A percentile compares a stretch with the other conserved stretches of the same genome.
Evolutionary conservation across 2,113 vertebrate species (phyloP).

Genomic region (Thamnophis sirtalis): DNA sequence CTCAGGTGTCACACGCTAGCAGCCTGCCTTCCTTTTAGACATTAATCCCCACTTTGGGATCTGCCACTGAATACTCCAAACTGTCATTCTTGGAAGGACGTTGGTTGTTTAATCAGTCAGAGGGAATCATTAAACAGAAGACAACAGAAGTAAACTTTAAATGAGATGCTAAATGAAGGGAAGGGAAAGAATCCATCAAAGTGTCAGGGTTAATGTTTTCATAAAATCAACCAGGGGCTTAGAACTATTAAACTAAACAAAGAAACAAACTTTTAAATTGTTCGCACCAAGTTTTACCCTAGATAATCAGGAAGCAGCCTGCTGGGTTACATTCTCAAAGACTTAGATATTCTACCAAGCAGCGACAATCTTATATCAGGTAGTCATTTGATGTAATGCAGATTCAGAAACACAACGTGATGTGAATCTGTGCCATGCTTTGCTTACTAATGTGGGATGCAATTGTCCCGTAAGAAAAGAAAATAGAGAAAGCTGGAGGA

Average conservation of each 20-base stretch:
- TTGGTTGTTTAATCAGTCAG: conserved; percentile 33
- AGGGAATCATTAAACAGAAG: conserved; percentile 48
- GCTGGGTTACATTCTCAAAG: background rate
- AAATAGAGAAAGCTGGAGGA: background rate
- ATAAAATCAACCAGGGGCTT: conserved; percentile 56
- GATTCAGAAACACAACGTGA: background rate
- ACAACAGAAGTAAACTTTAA: conserved; percentile 58
- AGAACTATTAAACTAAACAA: conserved; percentile 26
- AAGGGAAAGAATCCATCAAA: conserved; percentile 48
- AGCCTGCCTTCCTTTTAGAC: background rate
- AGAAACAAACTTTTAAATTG: conserved; percentile 45
- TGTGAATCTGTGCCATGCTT: background rate
- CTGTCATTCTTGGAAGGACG: conserved; percentile 49
- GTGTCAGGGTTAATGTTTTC: conserved; percentile 60
- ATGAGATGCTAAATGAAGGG: conserved; percentile 53
- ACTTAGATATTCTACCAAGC: background rate
- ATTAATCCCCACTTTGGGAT: conserved; percentile 8
- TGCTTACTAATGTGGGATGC: background rate
- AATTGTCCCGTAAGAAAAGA: background rate
- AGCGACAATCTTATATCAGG: background rate
- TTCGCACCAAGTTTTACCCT: conserved; percentile 37
- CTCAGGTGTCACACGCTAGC: background rate
- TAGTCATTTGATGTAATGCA: background rate
- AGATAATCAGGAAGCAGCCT: conserved; percentile 19
- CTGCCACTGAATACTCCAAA: background rate